Conservation (phyloP, 2,113 vertebrate species). For the Diadophis punctatus region DNA sequence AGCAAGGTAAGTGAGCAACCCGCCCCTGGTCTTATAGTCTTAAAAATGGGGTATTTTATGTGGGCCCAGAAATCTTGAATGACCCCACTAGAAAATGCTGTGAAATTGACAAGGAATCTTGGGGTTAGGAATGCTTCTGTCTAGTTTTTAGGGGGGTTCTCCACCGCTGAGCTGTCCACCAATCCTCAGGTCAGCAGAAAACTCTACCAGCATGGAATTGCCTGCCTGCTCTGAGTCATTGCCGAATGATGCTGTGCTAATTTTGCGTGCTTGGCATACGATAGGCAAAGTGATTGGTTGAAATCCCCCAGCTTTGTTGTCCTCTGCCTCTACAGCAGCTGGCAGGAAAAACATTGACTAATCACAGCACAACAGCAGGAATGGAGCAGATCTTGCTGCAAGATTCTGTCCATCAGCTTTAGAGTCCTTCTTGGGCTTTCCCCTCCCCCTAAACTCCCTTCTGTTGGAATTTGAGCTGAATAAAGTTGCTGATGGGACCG, state of each 20-base stretch:
- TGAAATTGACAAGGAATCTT: neutral
- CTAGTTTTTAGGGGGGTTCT: neutral
- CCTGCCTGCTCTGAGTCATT: neutral
- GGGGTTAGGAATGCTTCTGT: neutral
- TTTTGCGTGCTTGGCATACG: neutral
- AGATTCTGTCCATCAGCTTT: neutral
- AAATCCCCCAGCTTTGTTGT: neutral
- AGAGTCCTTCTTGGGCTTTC: neutral
- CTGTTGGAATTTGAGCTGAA: neutral
- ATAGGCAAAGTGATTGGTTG: neutral
- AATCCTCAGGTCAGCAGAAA: neutral
- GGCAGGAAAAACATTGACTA: neutral
- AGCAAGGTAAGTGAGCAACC: too few relatives aligned
- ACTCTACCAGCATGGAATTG: neutral
- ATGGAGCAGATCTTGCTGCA: neutral
- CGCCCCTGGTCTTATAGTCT: too few relatives aligned
- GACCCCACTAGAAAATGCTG: neutral
- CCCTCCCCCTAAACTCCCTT: neutral
- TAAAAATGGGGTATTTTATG: neutral
- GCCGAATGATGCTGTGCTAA: neutral
- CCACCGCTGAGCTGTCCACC: neutral
- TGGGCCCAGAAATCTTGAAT: neutral
- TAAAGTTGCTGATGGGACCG: neutral
- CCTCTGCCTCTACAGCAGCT: neutral
- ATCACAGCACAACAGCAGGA: neutral